Base-by-base conservation (phyloP, 1,140 invertebrate species). In the Periplaneta americana region DNA sequence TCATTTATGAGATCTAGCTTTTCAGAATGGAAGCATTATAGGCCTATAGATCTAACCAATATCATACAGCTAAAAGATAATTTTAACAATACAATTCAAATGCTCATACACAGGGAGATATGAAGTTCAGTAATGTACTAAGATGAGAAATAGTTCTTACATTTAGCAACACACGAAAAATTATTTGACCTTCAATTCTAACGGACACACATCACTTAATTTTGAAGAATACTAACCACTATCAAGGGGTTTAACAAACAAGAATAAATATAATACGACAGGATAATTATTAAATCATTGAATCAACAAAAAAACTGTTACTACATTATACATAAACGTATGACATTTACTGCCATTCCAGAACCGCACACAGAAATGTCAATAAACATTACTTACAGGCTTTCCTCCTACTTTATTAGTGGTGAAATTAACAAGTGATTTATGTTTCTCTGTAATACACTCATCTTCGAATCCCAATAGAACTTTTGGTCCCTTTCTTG, bases 321-420 rank as follows among this genome's bases (percentile, higher is more conserved):
- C 6, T 78, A 10, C 28, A 28, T 4, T 2, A 36, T 15, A 15
- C 2, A 2, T 15, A 31, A 57, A 28, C 5, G 9, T 74, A 22
- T 74, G 28, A 2, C 11, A 74, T 15, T 74, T 66, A 80, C 15
- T 34, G 28, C 11, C 31, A 74, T 31, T 78, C 34, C n/a, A 37
- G 10, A n/a, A 9, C 17, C 39, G 4, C 13, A 33, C n/a, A 79
- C 2, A 8, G 22, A 33, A 13, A 28, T 3, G 15, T 39, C 37
- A 0, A 22, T 2, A 39, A 76, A 22, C 34, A 39, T 74, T 82
- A 90, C 89, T 91, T 89, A 93, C 93, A 81, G 92, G 90, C 85
- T 88, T 89, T 81, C 93, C 94, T 83, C 94, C 94, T 83, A 94
- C 91, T 91, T 95, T 95, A 85, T 94, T 94, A 22, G 91, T 91